Base-by-base conservation (phyloP, 2,113 vertebrate species). In the Lepisosteus osseus region DNA sequence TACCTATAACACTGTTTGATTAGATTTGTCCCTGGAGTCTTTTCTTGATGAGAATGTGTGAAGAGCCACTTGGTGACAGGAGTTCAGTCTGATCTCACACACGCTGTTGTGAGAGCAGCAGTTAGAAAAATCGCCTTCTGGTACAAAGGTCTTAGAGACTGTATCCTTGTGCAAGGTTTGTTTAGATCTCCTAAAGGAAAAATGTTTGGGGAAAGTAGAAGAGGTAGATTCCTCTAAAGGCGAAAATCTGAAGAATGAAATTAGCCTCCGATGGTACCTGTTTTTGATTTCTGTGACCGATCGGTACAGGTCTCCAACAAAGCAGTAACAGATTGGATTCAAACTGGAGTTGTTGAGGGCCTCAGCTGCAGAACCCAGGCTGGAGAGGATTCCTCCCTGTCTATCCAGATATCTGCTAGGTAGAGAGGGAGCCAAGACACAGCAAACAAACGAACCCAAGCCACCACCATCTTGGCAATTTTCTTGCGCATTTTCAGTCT, bases 321-420 rank as follows among this genome's bases (percentile, higher is more conserved):
- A 96, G 61, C 95, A 97, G 69, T 97, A 97, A 68, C 95, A 97
- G 78, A 97, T 95, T 0, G 95, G 95, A 73, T 97, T 97, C 68
- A 97, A 94, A 80, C 94, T 95, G 79, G 95, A 97, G 88, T 97
- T 97, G 3, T 93, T 97, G 64, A 97, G 1, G 94, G 94, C 1
- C 94, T 91, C 3, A 93, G 85, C 81, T 95, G 94, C 76, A 96
- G 82, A 69, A 95, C 87, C 95, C 95, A 96, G 47, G 87, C 86
- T 3, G 93, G 84, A 2, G 92, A 90, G 54, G 84, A 83, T 17
- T 82, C 87, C 3, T 94, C 90, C 11, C 87, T 86, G 86, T 96
- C 95, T 1, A 97, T 94, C 90, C 94, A 94, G 70, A 97, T 93
- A 81, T 97, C 95, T 65, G 93, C 86, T 81, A 94, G 72, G 70